Base-by-base conservation (phyloP, 1,140 invertebrate genomes). In the Ostrea edulis region DNA sequence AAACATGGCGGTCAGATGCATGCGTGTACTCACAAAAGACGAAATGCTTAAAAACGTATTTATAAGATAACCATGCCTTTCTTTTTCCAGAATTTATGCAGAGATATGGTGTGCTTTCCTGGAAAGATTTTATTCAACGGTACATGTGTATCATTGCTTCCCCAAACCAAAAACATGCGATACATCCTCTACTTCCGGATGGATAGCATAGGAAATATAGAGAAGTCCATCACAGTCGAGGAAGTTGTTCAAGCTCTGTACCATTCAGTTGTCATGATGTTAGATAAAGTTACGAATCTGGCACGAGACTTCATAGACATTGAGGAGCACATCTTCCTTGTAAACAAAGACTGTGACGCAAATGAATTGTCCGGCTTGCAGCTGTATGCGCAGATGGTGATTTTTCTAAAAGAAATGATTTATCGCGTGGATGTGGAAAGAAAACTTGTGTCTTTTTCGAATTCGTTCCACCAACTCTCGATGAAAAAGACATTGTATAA, bases 11-110 rank as follows among this genome's bases (percentile, higher is more conserved):
- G 5, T 44, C 35, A 44, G 35, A 44, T 44, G 1, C 5, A 44
- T 5, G 35, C 5, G 5, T 44, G 35, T 44, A 2, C 35, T 5
- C 5, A 44, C 2, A 44, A 5, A 5, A 44, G 5, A 44, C 1
- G 2, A 44, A 44, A 44, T 44, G 35, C 35, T 44, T 44, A 44
- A 44, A 44, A 44, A 5, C 5, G 35, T 44, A 44, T n/a, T n/a
- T n/a, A n/a, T 44, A 44, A 44, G 5, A 44, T 44, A 44, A 44
- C 5, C 55, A 0, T 62, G 55, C 81, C 1, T 77, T 77, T 20
- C 77, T 77, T 54, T 81, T 87, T 87, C 65, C 81, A 87, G 86
- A 68, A 53, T 82, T 22, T 51, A 65, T 87, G 86, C 82, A 35
- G 44, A 35, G 17, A 62, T 22, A 22, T 52, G 9, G 11, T n/a